Conservation (phyloP, 1,140 invertebrate species). For the Gryon sp. region DNA sequence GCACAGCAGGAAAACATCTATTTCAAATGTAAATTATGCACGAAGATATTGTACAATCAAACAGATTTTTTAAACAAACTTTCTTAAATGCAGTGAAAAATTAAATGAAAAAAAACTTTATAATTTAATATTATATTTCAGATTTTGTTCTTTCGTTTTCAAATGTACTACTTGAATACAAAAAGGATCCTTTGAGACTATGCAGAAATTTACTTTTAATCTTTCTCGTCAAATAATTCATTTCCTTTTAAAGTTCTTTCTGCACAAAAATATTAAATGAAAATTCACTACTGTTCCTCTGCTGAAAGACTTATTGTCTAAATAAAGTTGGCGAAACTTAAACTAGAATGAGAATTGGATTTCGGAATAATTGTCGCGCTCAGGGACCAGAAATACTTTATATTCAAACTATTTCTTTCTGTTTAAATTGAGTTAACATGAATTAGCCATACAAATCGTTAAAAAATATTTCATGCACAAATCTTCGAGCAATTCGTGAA, state of each 20-base stretch:
- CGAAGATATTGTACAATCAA: no score
- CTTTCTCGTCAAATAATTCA: constrained; percentile 14
- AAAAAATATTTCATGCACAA: no score
- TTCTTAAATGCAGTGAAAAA: no score
- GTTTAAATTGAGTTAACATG: not conserved
- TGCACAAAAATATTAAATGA: not conserved
- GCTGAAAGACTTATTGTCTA: not conserved
- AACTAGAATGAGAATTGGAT: not conserved
- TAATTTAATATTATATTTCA: no score
- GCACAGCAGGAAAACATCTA: no score
- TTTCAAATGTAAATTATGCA: no score
- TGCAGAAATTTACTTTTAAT: constrained; percentile 15
- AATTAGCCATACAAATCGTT: no score
- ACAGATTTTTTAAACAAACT: no score
- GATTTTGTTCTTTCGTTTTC: no score
- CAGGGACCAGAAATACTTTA: not conserved
- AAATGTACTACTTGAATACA: no score
- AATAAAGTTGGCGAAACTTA: not conserved
- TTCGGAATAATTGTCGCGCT: not conserved
- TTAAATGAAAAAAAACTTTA: no score
- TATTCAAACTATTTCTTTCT: constrained; percentile 6
- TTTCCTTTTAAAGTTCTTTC: not conserved
- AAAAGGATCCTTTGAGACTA: constrained; percentile 17
- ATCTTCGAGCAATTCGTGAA: no score
- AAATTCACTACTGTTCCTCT: not conserved